Conservation (phyloP, 1,140 invertebrate genomes). For the Drosophila pruinosa region DNA sequence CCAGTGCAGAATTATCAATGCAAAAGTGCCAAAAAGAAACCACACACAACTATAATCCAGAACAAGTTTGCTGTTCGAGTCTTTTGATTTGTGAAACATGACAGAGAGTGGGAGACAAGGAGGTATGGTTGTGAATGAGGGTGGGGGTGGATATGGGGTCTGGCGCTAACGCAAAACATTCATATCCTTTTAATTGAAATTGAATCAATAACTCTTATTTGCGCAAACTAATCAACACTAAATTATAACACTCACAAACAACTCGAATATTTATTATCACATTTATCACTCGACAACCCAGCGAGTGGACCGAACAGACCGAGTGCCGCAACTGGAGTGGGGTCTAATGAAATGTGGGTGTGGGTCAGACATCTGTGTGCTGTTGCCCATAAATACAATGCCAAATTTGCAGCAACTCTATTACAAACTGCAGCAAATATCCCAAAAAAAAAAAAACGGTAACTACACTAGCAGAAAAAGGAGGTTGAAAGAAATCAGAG, state of each 20-base stretch:
- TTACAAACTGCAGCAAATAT: slow-evolving; percentile 63
- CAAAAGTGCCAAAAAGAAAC: slow-evolving; percentile 63
- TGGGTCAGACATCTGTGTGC: slow-evolving; percentile 56
- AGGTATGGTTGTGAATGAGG: neutral
- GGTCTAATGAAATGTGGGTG: slow-evolving; percentile 53
- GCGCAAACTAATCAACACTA: slow-evolving; percentile 80
- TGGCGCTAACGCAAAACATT: slow-evolving; percentile 55
- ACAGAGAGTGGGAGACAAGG: neutral
- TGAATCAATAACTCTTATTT: slow-evolving; percentile 81
- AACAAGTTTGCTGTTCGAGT: slow-evolving; percentile 62
- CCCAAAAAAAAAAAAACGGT: slow-evolving; percentile 32
- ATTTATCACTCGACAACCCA: slow-evolving; percentile 60
- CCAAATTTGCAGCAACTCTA: slow-evolving; percentile 79
- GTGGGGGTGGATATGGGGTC: slow-evolving; percentile 1
- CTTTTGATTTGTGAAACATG: slow-evolving; percentile 51
- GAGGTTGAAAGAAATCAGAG: too few species aligned
- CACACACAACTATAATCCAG: slow-evolving; percentile 13
- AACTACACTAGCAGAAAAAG: slow-evolving; percentile 25
- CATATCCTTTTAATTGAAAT: slow-evolving; percentile 82
- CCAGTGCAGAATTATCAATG: slow-evolving; percentile 54
- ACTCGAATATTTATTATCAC: slow-evolving; percentile 80
- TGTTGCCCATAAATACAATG: slow-evolving; percentile 53
- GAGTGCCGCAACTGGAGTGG: neutral
- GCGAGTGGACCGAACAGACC: slow-evolving; percentile 7
- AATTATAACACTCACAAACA: slow-evolving; percentile 80